These are phyloP conservation scores for Melanotaenia duboulayi DNA, from an alignment of 2,113 vertebrate genomes.

Conservation along the genomic window DNA sequence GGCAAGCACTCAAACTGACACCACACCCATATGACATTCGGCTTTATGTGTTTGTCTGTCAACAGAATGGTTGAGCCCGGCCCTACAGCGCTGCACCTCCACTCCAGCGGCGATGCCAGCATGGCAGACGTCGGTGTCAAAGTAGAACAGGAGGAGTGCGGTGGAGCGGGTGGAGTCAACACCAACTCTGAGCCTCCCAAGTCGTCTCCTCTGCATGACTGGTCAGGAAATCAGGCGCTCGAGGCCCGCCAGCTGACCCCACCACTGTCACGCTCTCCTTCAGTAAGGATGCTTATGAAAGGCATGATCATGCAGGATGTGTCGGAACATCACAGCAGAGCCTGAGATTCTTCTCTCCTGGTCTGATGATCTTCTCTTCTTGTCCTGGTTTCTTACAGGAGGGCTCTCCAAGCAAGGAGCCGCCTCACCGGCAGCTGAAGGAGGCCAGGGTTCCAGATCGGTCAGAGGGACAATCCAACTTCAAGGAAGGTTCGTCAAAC, in stretches of 20 bases:
- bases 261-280: conserved; percentile 76
- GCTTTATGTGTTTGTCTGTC: conserved; percentile 29
- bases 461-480: conserved; percentile 85
- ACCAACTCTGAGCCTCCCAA: conserved; percentile 40
- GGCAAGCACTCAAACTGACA: background rate
- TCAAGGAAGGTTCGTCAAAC: conserved; percentile 86
- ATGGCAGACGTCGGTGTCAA: conserved; percentile 91
- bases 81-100: conserved; percentile 84
- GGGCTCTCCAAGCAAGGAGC: conserved; percentile 80
- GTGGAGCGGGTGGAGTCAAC: conserved; percentile 35
- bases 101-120: conserved; percentile 84
- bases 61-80: conserved; percentile 94
- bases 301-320: background rate
- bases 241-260: conserved; percentile 64
- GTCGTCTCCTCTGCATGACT: conserved; percentile 70
- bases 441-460: conserved; percentile 78
- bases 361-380: background rate
- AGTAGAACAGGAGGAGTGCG: conserved; percentile 85
- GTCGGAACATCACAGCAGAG: background rate
- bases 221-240: conserved; percentile 67
- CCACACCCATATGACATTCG: conserved; percentile 17
- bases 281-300: conserved; percentile 57
- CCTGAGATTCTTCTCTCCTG: background rate
- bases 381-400: conserved; percentile 61
- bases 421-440: conserved; percentile 76